These are phyloP conservation scores for Liparis tanakae DNA, from an alignment of 2,797 vertebrate genomes.

Conservation along the genomic window DNA sequence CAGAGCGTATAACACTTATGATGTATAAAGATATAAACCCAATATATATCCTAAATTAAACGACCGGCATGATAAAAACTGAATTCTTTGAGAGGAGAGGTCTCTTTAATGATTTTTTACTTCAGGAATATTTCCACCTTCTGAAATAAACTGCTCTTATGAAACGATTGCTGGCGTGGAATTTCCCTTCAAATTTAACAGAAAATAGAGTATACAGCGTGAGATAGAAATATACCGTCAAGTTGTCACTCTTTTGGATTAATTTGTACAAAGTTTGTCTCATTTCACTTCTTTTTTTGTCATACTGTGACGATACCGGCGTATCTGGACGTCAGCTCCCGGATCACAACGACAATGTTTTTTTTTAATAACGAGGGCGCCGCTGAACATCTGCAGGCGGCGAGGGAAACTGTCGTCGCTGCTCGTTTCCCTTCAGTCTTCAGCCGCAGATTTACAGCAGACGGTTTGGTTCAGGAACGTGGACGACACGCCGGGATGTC, in stretches of 20 bases:
- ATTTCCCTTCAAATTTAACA: background rate
- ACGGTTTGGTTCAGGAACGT: constrained; percentile 41
- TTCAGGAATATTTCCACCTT: too few species aligned
- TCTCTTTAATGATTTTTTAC: background rate
- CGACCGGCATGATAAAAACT: background rate
- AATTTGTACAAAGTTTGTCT: background rate
- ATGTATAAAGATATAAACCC: constrained; percentile 28
- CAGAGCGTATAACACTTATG: constrained; percentile 13
- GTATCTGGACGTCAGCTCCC: background rate
- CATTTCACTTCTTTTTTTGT: too few species aligned
- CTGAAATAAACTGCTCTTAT: too few species aligned
- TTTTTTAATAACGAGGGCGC: background rate
- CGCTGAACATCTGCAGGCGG: constrained; percentile 50
- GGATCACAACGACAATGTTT: background rate
- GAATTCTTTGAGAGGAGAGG: background rate
- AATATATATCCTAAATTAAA: constrained; percentile 7
- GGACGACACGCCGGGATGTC: constrained; percentile 29
- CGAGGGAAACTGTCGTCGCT: constrained; percentile 53
- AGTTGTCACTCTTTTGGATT: background rate
- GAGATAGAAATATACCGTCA: too few species aligned
- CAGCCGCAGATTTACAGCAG: constrained; percentile 67
- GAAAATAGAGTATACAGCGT: background rate
- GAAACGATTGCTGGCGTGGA: background rate
- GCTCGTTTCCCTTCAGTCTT: constrained; percentile 49
- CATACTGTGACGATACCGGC: background rate